Base-by-base conservation (phyloP, 2,797 vertebrate genomes). In the Chlorospingus semifuscus region DNA sequence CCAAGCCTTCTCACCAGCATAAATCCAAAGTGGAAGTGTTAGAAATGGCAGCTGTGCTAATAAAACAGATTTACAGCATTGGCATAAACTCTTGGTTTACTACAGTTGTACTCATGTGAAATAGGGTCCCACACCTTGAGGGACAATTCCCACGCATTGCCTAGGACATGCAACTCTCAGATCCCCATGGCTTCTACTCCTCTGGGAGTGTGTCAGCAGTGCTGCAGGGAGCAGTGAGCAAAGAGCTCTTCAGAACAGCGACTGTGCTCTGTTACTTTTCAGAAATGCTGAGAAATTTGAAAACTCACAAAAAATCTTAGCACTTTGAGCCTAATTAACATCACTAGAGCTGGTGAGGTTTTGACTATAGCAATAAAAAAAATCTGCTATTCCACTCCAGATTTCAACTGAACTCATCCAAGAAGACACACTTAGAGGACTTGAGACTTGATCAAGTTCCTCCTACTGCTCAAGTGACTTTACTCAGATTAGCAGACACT, bases 31-130 rank as follows among this genome's bases (percentile, higher is more conserved):
- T 50, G 27, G 36, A 85, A 94, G 81, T 29, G 39, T 52, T 76
- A 66, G 59, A 89, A 95, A 61, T 27, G 16, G 70, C 89, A 94
- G 77, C 70, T 94, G 39, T 30, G 29, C 83, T 70, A 89, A 93
- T 92, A 90, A 89, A 94, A 59, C 11, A 60, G 39, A 80, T 91
- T 85, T 83, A 66, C 13, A 27, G 52, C 79, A 80, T 2, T 50
- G 64, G 56, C 24, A 70, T 11, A 56, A 87, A 77, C 32, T 68
- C 46, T 8, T 8, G 4, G 36, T 89, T 87, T 70, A 75, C 34
- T 36, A 36, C 24, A 52, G 44, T 7, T 21, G 49, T 39, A 80
- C 13, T 37, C 8, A n/a, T 1, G 1, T 36, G 36, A 74, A 92
- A 81, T 4, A 1, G 47, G 30, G 52, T 37, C 57, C 32, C 26